Evolutionary conservation across 2,113 vertebrate genomes (phyloP).

Genomic region (Antigone vipio): DNA sequence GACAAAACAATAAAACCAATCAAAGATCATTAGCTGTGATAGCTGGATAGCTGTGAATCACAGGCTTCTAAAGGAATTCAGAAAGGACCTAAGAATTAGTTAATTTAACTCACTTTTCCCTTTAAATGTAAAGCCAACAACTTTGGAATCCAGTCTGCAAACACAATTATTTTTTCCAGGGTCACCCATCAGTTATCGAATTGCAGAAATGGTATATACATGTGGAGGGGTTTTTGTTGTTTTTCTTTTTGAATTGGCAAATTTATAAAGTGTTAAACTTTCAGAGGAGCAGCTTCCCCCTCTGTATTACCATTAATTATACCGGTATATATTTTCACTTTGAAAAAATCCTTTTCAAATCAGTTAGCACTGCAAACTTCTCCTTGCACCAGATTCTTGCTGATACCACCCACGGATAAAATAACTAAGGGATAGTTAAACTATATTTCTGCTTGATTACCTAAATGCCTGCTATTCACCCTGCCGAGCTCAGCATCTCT

Average conservation of each 20-base stretch:
- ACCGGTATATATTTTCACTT: background rate
- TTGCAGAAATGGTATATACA: background rate
- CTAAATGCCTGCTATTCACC: background rate
- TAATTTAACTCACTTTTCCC: background rate
- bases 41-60: background rate
- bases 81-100: background rate
- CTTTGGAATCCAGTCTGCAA: background rate
- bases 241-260: background rate
- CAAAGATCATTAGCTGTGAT: background rate
- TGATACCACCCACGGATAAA: background rate
- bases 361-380: background rate
- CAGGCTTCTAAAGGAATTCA: background rate
- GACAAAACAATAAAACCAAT: background rate
- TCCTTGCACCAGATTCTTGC: background rate
- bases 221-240: background rate
- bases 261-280: background rate
- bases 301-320: background rate
- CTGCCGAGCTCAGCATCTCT: background rate
- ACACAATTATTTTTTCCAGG: background rate
- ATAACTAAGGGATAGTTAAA: background rate
- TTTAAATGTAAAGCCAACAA: background rate
- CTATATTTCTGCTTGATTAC: background rate
- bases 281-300: background rate
- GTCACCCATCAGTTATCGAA: background rate
- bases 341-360: background rate